These are phyloP conservation scores for Sylvilagus floridanus DNA, from an alignment of 2,797 vertebrate species.

Conservation along the genomic window DNA sequence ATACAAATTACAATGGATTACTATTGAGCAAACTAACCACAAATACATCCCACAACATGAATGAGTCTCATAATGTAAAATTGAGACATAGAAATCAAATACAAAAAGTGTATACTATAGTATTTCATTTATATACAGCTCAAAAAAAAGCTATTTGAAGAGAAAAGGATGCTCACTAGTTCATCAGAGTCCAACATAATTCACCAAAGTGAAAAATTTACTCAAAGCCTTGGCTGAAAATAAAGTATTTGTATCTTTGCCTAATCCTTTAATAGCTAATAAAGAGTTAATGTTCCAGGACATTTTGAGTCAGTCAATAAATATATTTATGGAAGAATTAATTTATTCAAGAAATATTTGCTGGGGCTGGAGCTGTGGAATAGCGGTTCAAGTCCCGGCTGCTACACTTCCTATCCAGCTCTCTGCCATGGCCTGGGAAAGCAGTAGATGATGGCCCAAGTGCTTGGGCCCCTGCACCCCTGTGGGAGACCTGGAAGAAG, in stretches of 20 bases:
- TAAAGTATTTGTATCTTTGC: constrained; percentile 1
- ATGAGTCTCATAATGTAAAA: background rate
- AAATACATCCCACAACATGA: background rate
- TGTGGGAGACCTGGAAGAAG: too few species aligned
- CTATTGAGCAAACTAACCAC: background rate
- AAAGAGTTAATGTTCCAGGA: background rate
- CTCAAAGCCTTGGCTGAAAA: constrained; percentile 4
- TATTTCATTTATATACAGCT: background rate
- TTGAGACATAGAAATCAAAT: background rate
- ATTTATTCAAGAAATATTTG: constrained; percentile 22
- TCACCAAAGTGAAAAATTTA: constrained; percentile 25
- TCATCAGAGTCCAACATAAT: background rate
- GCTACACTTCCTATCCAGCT: too few species aligned
- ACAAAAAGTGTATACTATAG: background rate
- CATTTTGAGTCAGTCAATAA: background rate
- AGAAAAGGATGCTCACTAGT: background rate
- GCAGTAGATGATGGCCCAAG: too few species aligned
- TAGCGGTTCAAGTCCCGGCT: too few species aligned
- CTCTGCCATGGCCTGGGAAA: too few species aligned
- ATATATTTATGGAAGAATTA: background rate
- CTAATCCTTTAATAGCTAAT: background rate
- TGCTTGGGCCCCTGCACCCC: too few species aligned
- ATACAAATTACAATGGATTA: background rate
- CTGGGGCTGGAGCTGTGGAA: too few species aligned
- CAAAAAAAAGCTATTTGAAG: constrained; percentile 27